Evolutionary conservation across 2,113 vertebrate genomes (phyloP).

Genomic region (Herpailurus yagouaroundi): DNA sequence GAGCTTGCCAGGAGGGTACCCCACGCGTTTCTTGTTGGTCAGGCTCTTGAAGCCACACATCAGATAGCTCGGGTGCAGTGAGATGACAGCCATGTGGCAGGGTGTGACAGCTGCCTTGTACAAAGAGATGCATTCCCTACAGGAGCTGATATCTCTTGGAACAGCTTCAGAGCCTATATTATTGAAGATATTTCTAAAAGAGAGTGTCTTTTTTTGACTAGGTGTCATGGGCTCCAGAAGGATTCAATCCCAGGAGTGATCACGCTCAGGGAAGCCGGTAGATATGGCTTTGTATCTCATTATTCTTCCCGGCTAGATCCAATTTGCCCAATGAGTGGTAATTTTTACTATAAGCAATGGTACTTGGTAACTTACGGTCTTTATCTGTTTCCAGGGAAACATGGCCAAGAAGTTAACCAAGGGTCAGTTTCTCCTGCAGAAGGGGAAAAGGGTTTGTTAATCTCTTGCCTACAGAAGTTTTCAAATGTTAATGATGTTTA

Average conservation of each 20-base stretch:
- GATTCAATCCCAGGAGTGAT: not conserved
- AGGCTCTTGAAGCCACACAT: not conserved
- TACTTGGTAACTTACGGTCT: not conserved
- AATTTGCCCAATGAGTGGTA: not conserved
- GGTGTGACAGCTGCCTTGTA: accelerated
- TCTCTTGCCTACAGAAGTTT: not conserved
- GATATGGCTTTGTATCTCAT: not conserved
- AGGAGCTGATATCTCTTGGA: not conserved
- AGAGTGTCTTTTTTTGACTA: not conserved
- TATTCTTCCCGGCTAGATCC: not conserved
- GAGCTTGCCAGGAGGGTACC: accelerated
- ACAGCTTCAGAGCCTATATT: not conserved
- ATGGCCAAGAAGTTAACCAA: not conserved
- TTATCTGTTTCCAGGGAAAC: constrained; percentile 3
- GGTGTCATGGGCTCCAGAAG: not conserved
- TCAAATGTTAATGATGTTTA: not conserved
- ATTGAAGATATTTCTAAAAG: not conserved
- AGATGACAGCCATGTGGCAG: not conserved
- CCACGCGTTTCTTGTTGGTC: accelerated
- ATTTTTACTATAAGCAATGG: not conserved
- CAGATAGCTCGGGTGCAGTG: accelerated
- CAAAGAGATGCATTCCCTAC: no score
- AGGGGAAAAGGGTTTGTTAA: not conserved
- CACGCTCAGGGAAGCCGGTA: not conserved
- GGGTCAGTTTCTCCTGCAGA: not conserved